A percentile compares a stretch with the other conserved stretches of the same genome.
Evolutionary conservation across 1,140 invertebrate genomes (phyloP).

Genomic region (Teleogryllus occipitalis): DNA sequence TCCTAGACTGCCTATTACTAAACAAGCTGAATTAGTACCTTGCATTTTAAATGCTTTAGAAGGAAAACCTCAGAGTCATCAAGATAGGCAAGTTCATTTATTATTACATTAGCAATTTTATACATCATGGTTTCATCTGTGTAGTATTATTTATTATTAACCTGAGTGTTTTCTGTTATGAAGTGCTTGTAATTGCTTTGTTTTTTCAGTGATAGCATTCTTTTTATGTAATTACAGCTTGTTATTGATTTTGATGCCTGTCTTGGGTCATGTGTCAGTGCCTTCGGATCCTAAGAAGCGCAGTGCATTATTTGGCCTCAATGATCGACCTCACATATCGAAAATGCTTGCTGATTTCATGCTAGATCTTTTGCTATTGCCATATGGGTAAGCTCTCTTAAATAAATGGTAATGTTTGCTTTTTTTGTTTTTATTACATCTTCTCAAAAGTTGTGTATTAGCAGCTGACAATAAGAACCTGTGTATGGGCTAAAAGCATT

Average conservation of each 20-base stretch:
- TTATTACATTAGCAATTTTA: slow-evolving; percentile 8
- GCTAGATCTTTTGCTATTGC: slow-evolving; percentile 73
- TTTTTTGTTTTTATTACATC: background rate
- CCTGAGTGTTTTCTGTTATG: too few species aligned
- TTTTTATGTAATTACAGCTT: slow-evolving; percentile 47
- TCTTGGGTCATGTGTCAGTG: slow-evolving; percentile 61
- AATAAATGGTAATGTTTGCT: background rate
- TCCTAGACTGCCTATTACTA: slow-evolving; percentile 63
- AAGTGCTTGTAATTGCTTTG: too few species aligned
- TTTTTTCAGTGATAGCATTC: background rate
- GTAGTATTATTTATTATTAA: background rate
- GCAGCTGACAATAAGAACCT: background rate
- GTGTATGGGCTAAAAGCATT: background rate
- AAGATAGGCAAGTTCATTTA: slow-evolving; percentile 60
- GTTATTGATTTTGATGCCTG: slow-evolving; percentile 69
- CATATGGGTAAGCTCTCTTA: slow-evolving; percentile 59
- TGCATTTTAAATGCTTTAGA: slow-evolving; percentile 68
- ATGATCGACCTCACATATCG: slow-evolving; percentile 54
- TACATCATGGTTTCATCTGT: background rate
- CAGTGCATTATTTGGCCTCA: slow-evolving; percentile 49
- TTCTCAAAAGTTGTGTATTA: background rate
- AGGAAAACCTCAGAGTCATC: slow-evolving; percentile 72
- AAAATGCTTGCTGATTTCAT: slow-evolving; percentile 67
- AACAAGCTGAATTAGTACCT: slow-evolving; percentile 69
- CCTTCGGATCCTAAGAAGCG: slow-evolving; percentile 54